Conservation (phyloP, 2,113 vertebrate species). For the Megalops atlanticus region DNA sequence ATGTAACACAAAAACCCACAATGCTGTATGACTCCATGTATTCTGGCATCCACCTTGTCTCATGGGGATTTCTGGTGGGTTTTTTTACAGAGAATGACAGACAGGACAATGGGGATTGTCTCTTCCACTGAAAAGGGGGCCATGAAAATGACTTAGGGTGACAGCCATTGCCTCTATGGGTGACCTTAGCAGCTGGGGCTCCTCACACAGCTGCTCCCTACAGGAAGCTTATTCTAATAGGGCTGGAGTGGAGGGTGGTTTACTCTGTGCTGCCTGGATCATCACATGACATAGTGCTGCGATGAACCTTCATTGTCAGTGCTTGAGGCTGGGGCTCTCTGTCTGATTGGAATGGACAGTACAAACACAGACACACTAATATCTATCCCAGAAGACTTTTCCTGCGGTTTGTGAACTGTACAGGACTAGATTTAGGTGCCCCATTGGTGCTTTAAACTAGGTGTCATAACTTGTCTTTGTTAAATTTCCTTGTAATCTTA, state of each 20-base stretch:
- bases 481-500: neutral
- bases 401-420: neutral
- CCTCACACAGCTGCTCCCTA: conserved; percentile 11
- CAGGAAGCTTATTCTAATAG: conserved; percentile 15
- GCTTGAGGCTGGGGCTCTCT: neutral
- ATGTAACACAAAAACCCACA: neutral
- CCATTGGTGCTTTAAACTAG: neutral
- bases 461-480: neutral
- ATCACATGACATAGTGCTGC: neutral
- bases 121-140: neutral
- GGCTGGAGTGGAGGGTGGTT: conserved; percentile 14
- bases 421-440: neutral
- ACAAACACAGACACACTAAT: neutral
- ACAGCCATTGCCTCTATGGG: neutral
- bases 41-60: neutral
- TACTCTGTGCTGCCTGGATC: neutral
- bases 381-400: neutral
- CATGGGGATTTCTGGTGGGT: neutral
- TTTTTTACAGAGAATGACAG: neutral
- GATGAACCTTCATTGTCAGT: neutral
- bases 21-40: neutral
- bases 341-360: conserved; percentile 5
- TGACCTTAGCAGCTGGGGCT: conserved; percentile 14
- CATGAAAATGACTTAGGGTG: conserved; percentile 8
- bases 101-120: neutral